Evolutionary conservation across 2,888 invertebrate genomes (phyloP).

Genomic region (Drosophila engyochracea): DNA sequence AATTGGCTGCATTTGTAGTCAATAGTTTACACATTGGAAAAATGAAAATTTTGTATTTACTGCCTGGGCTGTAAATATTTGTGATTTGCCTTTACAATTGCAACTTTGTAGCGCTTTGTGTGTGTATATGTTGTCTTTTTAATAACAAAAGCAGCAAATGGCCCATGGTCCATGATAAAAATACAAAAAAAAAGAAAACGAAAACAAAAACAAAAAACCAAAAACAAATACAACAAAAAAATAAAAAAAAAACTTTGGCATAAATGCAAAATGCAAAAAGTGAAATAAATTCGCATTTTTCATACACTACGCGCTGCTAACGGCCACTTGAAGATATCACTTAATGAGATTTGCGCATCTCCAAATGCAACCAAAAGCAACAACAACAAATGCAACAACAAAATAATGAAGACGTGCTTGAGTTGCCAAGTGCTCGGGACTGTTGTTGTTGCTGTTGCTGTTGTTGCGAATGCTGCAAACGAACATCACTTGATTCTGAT

Average conservation of each 20-base stretch:
- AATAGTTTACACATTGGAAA: conserved; percentile 65
- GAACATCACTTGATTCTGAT: conserved; percentile 83
- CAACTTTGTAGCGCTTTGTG: conserved; percentile 36
- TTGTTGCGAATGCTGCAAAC: conserved; percentile 62
- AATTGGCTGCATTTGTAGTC: conserved; percentile 75
- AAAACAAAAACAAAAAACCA: conserved; percentile 32
- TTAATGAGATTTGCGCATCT: conserved; percentile 84
- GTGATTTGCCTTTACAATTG: conserved; percentile 40
- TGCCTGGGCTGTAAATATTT: conserved; percentile 66
- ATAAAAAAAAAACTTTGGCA: conserved; percentile 26
- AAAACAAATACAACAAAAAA: conserved; percentile 15
- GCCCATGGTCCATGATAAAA: conserved; percentile 68
- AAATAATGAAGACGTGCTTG: conserved; percentile 77
- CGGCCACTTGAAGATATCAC: conserved; percentile 83
- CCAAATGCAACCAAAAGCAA: conserved; percentile 62
- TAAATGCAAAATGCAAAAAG: conserved; percentile 24
- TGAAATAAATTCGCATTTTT: conserved; percentile 61
- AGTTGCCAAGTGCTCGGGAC: conserved; percentile 71
- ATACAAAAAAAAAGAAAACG: conserved; percentile 17
- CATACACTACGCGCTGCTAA: conserved; percentile 66
- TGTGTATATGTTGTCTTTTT: conserved; percentile 24
- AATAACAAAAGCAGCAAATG: conserved; percentile 78
- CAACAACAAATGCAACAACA: conserved; percentile 50
- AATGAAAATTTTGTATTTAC: conserved; percentile 42
- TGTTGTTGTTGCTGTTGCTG: conserved; percentile 31